Evolutionary conservation across 2,797 vertebrate genomes (phyloP).

Genomic region (Danio kyathit): DNA sequence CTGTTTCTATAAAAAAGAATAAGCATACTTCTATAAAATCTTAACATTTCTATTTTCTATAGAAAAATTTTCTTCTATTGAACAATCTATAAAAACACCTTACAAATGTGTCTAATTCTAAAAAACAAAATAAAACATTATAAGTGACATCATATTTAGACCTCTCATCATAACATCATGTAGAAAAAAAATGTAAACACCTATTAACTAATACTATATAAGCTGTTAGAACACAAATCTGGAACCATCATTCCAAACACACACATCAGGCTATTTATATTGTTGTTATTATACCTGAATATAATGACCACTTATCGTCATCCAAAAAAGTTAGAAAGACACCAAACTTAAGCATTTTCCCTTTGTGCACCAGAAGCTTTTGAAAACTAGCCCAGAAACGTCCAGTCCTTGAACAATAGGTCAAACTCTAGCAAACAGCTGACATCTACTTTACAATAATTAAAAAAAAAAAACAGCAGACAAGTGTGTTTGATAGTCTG

Average conservation of each 20-base stretch:
- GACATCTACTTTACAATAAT: slow-evolving; percentile 28
- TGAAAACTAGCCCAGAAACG: background rate
- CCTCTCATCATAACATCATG: background rate
- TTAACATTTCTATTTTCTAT: too few species aligned
- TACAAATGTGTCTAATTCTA: too few species aligned
- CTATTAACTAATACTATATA: background rate
- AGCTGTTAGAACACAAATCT: background rate
- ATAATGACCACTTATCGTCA: background rate
- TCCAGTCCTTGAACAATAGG: slow-evolving; percentile 39
- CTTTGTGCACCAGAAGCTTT: background rate
- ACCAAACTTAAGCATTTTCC: background rate
- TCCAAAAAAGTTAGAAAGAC: background rate
- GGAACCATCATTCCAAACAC: background rate
- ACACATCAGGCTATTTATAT: background rate
- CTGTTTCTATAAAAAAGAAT: too few species aligned
- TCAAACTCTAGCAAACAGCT: slow-evolving; percentile 20
- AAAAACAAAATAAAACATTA: too few species aligned
- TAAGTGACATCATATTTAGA: too few species aligned
- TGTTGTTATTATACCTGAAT: background rate
- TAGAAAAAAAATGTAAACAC: background rate
- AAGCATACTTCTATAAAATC: too few species aligned
- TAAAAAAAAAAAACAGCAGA: slow-evolving; percentile 28
- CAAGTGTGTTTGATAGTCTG: slow-evolving; percentile 45
- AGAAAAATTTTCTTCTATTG: too few species aligned
- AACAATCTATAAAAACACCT: too few species aligned